phyloP scores from a whole-genome alignment of 53 echinoderm and acorn worm genomes.

The Holothuria scabra region DNA sequence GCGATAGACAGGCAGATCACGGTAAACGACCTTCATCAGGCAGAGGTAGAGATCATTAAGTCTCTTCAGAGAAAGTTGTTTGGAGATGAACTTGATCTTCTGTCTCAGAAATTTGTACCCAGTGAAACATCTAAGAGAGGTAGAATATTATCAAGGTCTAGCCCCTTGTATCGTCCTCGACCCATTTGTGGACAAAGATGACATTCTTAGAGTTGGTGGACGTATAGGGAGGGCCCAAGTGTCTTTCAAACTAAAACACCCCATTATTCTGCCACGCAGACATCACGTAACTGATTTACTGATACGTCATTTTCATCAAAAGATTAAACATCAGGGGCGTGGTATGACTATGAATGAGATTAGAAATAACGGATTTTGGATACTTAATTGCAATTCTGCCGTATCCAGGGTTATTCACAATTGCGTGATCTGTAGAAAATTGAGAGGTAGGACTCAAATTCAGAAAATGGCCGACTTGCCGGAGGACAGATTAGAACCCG shows the following conservation, averaged over 20 bases:
- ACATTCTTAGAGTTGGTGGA: neutral
- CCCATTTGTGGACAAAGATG: neutral
- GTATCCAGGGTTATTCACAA: slow-evolving; percentile 14
- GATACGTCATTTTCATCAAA: slow-evolving; percentile 45
- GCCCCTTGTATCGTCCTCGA: neutral
- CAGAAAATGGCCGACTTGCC: slow-evolving; percentile 32
- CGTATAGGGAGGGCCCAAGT: neutral
- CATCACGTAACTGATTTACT: slow-evolving; percentile 24
- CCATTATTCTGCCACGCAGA: neutral
- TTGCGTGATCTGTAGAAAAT: slow-evolving; percentile 11
- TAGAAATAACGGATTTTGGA: slow-evolving; percentile 42
- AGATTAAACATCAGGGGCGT: slow-evolving; percentile 41
- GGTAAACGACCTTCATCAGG: neutral
- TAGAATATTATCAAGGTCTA: neutral
- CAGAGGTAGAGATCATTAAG: neutral
- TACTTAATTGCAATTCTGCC: slow-evolving; percentile 51
- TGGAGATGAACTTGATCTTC: neutral
- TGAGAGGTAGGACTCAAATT: neutral
- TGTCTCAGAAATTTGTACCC: neutral
- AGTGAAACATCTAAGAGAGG: neutral
- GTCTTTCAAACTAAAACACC: neutral
- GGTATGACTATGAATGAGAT: slow-evolving; percentile 54
- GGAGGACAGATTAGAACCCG: too few species aligned
- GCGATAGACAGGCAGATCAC: neutral
- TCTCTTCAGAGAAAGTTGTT: neutral